phyloP scores from a whole-genome alignment of 2,888 invertebrate genomes.

The Melieria picta region DNA sequence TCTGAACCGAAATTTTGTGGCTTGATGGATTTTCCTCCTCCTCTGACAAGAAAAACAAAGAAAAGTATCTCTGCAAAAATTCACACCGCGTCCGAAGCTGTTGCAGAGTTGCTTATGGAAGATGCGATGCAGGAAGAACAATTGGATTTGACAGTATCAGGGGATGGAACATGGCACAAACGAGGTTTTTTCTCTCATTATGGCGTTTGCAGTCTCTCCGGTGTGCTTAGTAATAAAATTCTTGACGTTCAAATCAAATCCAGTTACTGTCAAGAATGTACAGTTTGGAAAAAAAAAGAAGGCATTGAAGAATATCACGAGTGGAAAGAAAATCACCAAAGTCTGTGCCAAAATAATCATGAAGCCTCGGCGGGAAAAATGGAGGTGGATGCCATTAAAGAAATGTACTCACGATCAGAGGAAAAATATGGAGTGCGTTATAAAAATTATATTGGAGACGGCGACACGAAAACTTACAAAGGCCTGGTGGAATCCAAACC shows the following conservation, averaged over 20 bases:
- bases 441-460: no score
- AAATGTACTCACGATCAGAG: constrained; percentile 25
- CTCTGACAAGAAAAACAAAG: no score
- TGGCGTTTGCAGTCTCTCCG: constrained; percentile 21
- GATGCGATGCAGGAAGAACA: no score
- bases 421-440: no score
- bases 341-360: constrained; percentile 19
- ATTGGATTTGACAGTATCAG: neutral
- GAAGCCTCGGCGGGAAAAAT: constrained; percentile 25
- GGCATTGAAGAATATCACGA: neutral
- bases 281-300: neutral
- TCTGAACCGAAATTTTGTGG: no score
- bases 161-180: constrained; percentile 23
- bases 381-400: constrained; percentile 22
- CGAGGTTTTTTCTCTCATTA: constrained; percentile 15
- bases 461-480: no score
- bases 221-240: constrained; percentile 13
- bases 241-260: constrained; percentile 16
- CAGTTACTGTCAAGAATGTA: constrained; percentile 6
- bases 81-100: no score
- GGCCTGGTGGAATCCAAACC: no score
- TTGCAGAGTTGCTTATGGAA: no score
- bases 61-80: no score
- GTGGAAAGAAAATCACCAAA: neutral
- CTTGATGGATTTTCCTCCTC: no score